Conservation (phyloP, 1,140 invertebrate species). For the Ips nitidus region DNA sequence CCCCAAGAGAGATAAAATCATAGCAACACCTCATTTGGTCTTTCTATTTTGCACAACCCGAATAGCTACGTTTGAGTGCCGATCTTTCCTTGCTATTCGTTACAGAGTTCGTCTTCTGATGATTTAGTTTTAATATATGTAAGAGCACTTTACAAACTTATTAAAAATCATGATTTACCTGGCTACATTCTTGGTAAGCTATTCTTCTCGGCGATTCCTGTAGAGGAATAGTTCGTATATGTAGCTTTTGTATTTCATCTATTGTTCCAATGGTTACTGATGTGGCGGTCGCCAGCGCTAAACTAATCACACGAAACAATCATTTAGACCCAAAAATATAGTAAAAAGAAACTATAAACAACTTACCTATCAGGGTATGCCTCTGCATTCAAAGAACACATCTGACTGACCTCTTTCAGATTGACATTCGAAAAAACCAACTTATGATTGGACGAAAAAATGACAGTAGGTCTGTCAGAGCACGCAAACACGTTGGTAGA, state of each 20-base stretch:
- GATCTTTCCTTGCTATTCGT: too few species aligned
- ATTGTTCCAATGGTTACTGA: constrained; percentile 97
- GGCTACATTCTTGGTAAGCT: constrained; percentile 91
- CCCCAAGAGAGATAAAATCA: too few species aligned
- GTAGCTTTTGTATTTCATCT: constrained; percentile 97
- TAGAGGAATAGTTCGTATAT: constrained; percentile 92
- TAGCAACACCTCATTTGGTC: too few species aligned
- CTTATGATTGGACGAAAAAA: constrained; percentile 98
- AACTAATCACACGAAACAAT: constrained; percentile 56
- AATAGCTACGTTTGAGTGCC: too few species aligned
- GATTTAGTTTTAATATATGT: too few species aligned
- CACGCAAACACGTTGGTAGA: constrained; percentile 98
- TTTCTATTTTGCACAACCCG: too few species aligned
- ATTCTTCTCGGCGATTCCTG: constrained; percentile 93
- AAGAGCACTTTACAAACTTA: too few species aligned
- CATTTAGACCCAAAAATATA: neutral
- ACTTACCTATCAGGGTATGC: constrained; percentile 86
- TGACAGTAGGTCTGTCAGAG: constrained; percentile 96
- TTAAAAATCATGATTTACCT: constrained; percentile 55
- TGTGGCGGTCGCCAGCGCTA: constrained; percentile 91
- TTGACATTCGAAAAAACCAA: constrained; percentile 99
- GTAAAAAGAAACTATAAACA: neutral
- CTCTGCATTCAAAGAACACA: constrained; percentile 95
- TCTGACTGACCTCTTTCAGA: constrained; percentile 95
- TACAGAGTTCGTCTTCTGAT: too few species aligned